phyloP scores from a whole-genome alignment of 2,797 vertebrate species.

The Poeciliopsis paucimaculata region DNA sequence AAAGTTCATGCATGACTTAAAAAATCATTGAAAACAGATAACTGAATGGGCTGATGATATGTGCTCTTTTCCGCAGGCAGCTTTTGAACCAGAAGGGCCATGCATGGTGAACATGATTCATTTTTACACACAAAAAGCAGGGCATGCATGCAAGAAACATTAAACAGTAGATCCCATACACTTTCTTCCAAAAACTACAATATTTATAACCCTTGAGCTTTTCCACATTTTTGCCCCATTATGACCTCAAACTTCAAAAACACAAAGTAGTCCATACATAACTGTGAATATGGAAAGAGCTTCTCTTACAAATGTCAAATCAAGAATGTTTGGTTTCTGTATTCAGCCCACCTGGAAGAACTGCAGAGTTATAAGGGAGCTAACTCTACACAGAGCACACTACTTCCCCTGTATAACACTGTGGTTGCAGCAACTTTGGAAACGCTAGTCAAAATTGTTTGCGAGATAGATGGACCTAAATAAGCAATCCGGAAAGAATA shows the following conservation, averaged over 20 bases:
- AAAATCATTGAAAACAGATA: constrained; percentile 51
- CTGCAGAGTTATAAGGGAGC: not conserved
- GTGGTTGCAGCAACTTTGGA: not conserved
- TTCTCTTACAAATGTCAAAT: not conserved
- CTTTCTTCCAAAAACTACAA: not conserved
- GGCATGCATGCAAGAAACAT: constrained; percentile 26
- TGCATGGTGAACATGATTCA: constrained; percentile 29
- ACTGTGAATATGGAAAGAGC: not conserved
- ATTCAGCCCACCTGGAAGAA: not conserved
- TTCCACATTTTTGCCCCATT: not conserved
- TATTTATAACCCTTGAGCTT: not conserved
- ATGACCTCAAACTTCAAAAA: not conserved
- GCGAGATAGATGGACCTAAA: not conserved
- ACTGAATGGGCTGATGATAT: constrained; percentile 38
- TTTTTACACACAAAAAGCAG: constrained; percentile 38
- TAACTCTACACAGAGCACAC: not conserved
- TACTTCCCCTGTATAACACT: not conserved
- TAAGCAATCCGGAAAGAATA: not conserved
- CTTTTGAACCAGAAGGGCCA: constrained; percentile 20
- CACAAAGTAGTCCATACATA: not conserved
- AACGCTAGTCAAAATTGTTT: not conserved
- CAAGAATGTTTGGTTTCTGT: not conserved
- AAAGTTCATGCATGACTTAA: constrained; percentile 52
- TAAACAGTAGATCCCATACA: constrained; percentile 35
- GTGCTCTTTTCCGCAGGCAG: constrained; percentile 26